phyloP scores from a whole-genome alignment of 1,140 invertebrate genomes.

The Chlorops oryzae region DNA sequence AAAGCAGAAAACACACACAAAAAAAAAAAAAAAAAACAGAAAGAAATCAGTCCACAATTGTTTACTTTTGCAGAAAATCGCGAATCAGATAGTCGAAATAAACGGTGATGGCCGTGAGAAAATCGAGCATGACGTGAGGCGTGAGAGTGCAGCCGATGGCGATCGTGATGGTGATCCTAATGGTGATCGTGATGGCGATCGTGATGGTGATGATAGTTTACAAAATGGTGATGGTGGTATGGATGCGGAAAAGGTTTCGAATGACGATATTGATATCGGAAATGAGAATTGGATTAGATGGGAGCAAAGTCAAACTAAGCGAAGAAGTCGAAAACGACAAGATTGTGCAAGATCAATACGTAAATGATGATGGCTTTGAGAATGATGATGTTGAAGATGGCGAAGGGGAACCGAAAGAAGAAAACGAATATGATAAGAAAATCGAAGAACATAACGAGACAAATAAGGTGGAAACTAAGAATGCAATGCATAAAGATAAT shows the following conservation, averaged over 20 bases:
- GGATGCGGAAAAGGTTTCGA: slow-evolving; percentile 10
- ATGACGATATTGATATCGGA: too few relatives aligned
- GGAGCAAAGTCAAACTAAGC: slow-evolving; percentile 13
- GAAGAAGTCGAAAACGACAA: slow-evolving; percentile 21
- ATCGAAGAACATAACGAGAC: not conserved
- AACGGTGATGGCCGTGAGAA: slow-evolving; percentile 18
- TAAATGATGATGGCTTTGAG: slow-evolving; percentile 10
- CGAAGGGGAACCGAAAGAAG: slow-evolving; percentile 19
- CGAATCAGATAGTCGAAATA: slow-evolving; percentile 12
- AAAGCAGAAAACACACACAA: slow-evolving; percentile 1
- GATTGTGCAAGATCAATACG: slow-evolving; percentile 19
- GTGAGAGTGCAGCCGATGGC: not conserved
- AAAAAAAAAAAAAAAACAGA: slow-evolving; percentile 14
- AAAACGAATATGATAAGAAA: slow-evolving; percentile 8
- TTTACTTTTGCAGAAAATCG: slow-evolving; percentile 48
- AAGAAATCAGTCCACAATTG: slow-evolving; percentile 49
- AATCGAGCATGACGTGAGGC: too few relatives aligned
- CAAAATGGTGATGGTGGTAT: not conserved
- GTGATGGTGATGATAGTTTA: too few relatives aligned
- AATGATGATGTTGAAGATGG: slow-evolving; percentile 15
- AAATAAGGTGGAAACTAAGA: too few relatives aligned
- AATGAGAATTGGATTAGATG: slow-evolving; percentile 18
- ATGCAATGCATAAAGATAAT: too few relatives aligned
- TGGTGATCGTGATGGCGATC: too few relatives aligned
- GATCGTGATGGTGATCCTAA: not conserved